Evolutionary conservation across 1,140 invertebrate genomes (phyloP).

Genomic region (Drosophila obscura): DNA sequence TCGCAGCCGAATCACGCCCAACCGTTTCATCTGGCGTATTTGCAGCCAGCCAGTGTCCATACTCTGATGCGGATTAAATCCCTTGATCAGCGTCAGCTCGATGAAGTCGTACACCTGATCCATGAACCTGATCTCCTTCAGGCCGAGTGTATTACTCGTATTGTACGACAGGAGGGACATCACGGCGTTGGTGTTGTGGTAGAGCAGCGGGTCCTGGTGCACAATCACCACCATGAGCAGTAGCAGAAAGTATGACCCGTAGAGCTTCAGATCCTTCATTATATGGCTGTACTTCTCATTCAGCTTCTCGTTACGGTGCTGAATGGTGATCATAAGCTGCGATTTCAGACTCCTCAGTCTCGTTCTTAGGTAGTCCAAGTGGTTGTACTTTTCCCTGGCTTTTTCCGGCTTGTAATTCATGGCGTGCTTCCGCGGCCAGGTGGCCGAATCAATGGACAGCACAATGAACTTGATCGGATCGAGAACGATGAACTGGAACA

Average conservation of each 20-base stretch:
- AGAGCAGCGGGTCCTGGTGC: conserved; percentile 16
- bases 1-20: conserved; percentile 58
- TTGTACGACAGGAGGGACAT: conserved; percentile 23
- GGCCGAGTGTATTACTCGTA: conserved; percentile 24
- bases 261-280: conserved; percentile 47
- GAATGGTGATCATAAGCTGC: conserved; percentile 50
- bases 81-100: conserved; percentile 20
- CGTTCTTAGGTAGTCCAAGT: conserved; percentile 42
- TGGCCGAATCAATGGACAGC: conserved; percentile 43
- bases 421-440: conserved; percentile 26
- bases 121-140: conserved; percentile 23
- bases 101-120: conserved; percentile 52
- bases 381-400: neutral
- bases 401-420: neutral
- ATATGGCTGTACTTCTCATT: conserved; percentile 56
- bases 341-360: conserved; percentile 30
- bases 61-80: conserved; percentile 23
- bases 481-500: conserved; percentile 16
- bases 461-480: conserved; percentile 40
- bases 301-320: conserved; percentile 50
- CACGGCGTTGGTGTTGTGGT: conserved; percentile 41
- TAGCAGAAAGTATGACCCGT: conserved; percentile 48
- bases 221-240: conserved; percentile 37
- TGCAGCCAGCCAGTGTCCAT: conserved; percentile 45
- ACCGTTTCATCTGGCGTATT: conserved; percentile 35